Evolutionary conservation across 2,797 vertebrate genomes (phyloP), one percentile per base, ranked within the genome.

Genomic region (Staurois parvus): DNA sequence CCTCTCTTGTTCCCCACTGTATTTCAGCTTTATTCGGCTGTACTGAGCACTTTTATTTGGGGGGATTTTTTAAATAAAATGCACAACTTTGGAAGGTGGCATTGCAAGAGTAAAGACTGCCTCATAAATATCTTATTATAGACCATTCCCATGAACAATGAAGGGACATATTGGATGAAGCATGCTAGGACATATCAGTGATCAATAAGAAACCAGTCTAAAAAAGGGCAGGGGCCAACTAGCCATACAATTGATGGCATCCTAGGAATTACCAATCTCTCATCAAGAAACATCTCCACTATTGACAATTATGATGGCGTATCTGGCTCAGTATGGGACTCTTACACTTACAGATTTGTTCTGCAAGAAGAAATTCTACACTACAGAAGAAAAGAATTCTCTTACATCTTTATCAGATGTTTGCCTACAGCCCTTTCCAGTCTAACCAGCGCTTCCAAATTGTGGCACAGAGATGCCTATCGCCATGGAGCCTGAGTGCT

Each of bases 41-140:
- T 70, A 78, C 5, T 66, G 15, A 15, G 80, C 85, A 78, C 75
- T 79, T 79, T 64, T 82, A n/a, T 15, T 34, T 26, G 32, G 73
- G 34, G 56, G 24, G 21, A 30, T 32, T 72, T 64, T 32, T 2
- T 56, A 34, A 28, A 21, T 34, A 34, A 34, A 17, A 32, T 7
- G 34, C 19, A 69, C 17, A 40, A 30, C 40, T 69, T 66, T 24
- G 9, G 76, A 59, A 66, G 72, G 7, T 76, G 74, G 37, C 62
- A 37, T 81, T 17, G 17, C 64, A 76, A 62, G 72, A 76, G 32
- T 32, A 32, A 37, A 9, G 24, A 26, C 40, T 64, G 37, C 56
- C 79, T 81, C 73, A 68, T 52, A 26, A 34, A 37, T 62, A 62
- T 70, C 28, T 45, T 34, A 29, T 75, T 72, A 40, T 72, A 29